Evolutionary conservation across 1,140 invertebrate genomes (phyloP), one percentile per base, ranked within the genome.

Genomic region (Archegozetes longisetosus): DNA sequence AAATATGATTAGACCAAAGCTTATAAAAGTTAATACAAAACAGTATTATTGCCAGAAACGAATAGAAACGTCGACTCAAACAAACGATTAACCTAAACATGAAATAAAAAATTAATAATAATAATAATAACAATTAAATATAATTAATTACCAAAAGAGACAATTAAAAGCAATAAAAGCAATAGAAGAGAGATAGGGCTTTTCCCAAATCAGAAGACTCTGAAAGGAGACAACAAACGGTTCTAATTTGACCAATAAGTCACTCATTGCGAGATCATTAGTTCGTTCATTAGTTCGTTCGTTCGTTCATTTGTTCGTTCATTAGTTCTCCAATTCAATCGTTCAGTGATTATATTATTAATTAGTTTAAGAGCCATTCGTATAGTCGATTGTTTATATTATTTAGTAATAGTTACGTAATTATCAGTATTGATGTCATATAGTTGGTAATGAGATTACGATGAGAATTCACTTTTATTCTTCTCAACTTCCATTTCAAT

Each of bases 141-240:
- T n/a, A n/a, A 23, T 17, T 14, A 60, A 67, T 66, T 63, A 69
- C 68, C 67, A 68, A 62, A 65, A 69, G 23, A 68, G 60, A 59
- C 66, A 56, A 62, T 69, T 68, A 49, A 68, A 53, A 27, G 58
- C 57, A 51, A 68, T 57, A 29, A 69, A 66, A 23, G 64, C 64
- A 23, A 63, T 50, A 25, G 67, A 61, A 51, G 65, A 67, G 22
- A 64, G 57, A 25, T 64, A 64, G 9, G 67, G 67, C 55, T 62
- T 58, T 61, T 69, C 68, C 68, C 68, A 69, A 51, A 69, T 68
- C 24, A 69, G 63, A 55, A 69, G 61, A 24, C 65, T 67, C 56
- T 68, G 67, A 53, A 68, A 28, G 48, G 63, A 63, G 20, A 68
- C 64, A 50, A 68, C 60, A 55, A 67, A 68, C 24, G 65, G 58